These are phyloP conservation scores for Eurytoma californica DNA, from an alignment of 2,888 invertebrate species.

Conservation along the genomic window DNA sequence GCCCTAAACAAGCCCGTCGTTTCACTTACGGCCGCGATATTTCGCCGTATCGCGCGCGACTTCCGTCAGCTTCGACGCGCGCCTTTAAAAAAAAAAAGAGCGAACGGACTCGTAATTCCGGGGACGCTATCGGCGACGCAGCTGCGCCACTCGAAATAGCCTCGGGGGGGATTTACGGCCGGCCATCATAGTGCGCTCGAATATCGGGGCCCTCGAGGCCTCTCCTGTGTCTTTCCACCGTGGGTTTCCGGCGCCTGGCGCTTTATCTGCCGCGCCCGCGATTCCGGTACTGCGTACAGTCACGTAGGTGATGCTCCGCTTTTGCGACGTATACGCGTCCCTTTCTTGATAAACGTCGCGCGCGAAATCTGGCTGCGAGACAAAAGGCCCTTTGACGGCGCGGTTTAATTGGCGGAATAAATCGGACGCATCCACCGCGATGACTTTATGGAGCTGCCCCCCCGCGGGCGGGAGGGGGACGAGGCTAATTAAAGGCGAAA, in stretches of 20 bases:
- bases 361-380: too few species aligned
- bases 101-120: not conserved
- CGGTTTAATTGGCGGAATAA: too few species aligned
- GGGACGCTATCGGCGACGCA: not conserved
- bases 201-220: not conserved
- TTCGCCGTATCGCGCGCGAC: slow-evolving; percentile 1
- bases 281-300: too few species aligned
- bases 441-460: too few species aligned
- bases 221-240: too few species aligned
- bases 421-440: too few species aligned
- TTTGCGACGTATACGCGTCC: too few species aligned
- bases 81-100: not conserved
- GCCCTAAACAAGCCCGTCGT: slow-evolving; percentile 9
- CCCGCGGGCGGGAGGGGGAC: not conserved
- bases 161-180: not conserved
- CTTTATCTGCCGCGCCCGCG: not conserved
- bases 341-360: too few species aligned
- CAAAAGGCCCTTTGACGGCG: too few species aligned
- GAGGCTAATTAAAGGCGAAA: not conserved
- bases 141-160: slow-evolving; percentile 1
- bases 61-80: slow-evolving; percentile 13
- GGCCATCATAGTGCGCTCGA: not conserved
- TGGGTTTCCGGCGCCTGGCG: not conserved
- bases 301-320: too few species aligned
- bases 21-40: not conserved